Evolutionary conservation across 1,140 invertebrate species (phyloP).

Genomic region (Neuroterus valhalla): DNA sequence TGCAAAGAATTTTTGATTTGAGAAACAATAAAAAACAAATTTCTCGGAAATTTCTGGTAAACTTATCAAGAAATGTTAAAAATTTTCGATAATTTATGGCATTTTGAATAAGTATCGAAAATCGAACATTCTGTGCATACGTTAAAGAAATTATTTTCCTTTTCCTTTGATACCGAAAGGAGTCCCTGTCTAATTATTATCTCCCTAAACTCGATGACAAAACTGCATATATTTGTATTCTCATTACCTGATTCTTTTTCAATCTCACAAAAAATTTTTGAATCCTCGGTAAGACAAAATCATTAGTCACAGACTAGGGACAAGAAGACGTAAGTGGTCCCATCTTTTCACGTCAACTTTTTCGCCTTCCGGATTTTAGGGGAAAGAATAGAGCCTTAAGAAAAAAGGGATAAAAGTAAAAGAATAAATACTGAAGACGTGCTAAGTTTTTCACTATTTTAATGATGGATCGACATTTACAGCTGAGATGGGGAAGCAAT

Average conservation of each 20-base stretch:
- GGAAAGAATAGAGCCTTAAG: neutral
- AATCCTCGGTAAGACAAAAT: neutral
- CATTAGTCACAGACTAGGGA: neutral
- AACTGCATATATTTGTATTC: slow-evolving; percentile 33
- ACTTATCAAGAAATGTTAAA: no score
- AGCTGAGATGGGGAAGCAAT: slow-evolving; percentile 72
- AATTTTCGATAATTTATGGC: no score
- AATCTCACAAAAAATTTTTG: slow-evolving; percentile 11
- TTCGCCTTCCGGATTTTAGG: neutral
- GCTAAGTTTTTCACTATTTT: slow-evolving; percentile 25
- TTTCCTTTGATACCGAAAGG: no score
- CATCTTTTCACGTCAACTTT: slow-evolving; percentile 3
- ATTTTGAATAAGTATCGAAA: no score
- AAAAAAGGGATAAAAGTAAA: neutral
- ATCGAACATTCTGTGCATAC: no score
- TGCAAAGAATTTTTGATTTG: no score
- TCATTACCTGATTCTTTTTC: neutral
- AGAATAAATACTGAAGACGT: neutral
- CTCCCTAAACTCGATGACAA: slow-evolving; percentile 15
- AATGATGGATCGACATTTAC: slow-evolving; percentile 44
- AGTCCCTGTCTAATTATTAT: neutral
- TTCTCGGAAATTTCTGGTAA: no score
- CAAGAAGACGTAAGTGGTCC: neutral
- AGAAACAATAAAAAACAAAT: no score
- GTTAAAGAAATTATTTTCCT: neutral